Base-by-base conservation (phyloP, 2,888 invertebrate genomes). In the Drosophila bunnanda region DNA sequence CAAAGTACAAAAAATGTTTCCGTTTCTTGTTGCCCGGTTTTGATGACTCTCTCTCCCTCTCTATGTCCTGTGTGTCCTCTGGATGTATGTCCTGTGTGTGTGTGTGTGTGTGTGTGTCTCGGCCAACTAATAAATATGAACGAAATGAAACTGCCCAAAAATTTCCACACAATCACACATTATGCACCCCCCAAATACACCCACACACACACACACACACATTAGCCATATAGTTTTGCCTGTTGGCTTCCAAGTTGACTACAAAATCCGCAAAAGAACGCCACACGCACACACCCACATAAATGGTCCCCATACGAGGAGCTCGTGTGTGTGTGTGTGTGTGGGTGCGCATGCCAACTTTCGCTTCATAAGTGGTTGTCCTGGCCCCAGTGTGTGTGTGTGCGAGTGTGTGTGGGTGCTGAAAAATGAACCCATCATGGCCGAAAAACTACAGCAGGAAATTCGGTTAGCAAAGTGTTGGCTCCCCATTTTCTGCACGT, bases 111-210 rank as follows among this genome's bases (percentile, higher is more conserved):
- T 25, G 22, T 67, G 67, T 87, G 82, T 80, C 78, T 85, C 82
- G 80, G 85, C 89, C 89, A 91, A 90, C 90, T 90, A 90, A 91
- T 90, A 90, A 90, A 91, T 91, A 90, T 90, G 89, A 90, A 89
- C 90, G 79, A 90, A 91, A 90, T 90, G 89, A 88, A 91, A 89
- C 91, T 87, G 90, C 90, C 90, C 90, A 89, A 89, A 89, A 86
- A 82, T 82, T 84, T 87, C 78, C 82, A 87, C 81, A 87, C 80
- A 90, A 80, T 82, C 88, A 82, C 78, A 89, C 83, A 88, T 80
- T 78, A 82, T 78, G 76, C 76, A 76, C 69, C 72, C 69, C 75
- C 68, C 25, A 25, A 2, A 25, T 25, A 25, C 25, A 25, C 25
- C 25, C 25, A 25, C 25, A 25, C 25, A 54, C 64, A 71, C 30